A percentile compares a stretch with the other conserved stretches of the same genome.
Conservation (phyloP, 1,140 invertebrate genomes). For the Drosophila cardini region DNA sequence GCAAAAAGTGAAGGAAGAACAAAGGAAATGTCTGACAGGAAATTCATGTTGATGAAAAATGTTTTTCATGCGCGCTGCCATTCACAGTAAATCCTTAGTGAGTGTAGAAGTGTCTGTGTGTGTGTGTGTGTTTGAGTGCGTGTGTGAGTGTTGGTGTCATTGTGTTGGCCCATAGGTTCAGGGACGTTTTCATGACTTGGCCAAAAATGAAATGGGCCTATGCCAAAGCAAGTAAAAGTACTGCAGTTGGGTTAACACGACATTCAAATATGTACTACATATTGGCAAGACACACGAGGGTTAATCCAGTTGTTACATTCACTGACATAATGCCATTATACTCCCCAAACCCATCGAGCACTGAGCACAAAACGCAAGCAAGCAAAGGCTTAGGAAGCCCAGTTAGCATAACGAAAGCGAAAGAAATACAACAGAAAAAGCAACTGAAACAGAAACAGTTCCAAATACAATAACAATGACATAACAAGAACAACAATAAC, state of each 20-base stretch:
- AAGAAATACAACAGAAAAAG: neutral
- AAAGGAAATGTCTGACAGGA: slow-evolving; percentile 76
- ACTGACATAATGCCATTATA: neutral
- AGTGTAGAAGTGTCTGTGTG: slow-evolving; percentile 24
- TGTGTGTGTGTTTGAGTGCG: slow-evolving; percentile 33
- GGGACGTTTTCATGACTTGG: slow-evolving; percentile 73
- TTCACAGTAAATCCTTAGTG: slow-evolving; percentile 62
- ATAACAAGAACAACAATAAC: slow-evolving; percentile 24
- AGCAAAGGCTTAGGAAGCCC: slow-evolving; percentile 40
- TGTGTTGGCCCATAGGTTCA: slow-evolving; percentile 36
- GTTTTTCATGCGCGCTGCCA: slow-evolving; percentile 76
- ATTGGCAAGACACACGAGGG: neutral
- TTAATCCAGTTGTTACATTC: neutral
- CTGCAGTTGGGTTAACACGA: neutral
- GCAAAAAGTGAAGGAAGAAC: slow-evolving; percentile 62
- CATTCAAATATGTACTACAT: neutral
- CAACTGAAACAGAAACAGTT: slow-evolving; percentile 16
- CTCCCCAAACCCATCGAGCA: neutral
- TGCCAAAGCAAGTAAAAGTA: slow-evolving; percentile 36
- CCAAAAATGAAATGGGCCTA: slow-evolving; percentile 72
- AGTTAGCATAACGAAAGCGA: slow-evolving; percentile 18
- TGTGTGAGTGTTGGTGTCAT: slow-evolving; percentile 46
- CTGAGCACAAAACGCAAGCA: neutral
- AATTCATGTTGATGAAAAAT: slow-evolving; percentile 82
- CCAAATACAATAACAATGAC: slow-evolving; percentile 16